Evolutionary conservation across 2,797 vertebrate genomes (phyloP).

Genomic region (Lycodopsis pacificus): DNA sequence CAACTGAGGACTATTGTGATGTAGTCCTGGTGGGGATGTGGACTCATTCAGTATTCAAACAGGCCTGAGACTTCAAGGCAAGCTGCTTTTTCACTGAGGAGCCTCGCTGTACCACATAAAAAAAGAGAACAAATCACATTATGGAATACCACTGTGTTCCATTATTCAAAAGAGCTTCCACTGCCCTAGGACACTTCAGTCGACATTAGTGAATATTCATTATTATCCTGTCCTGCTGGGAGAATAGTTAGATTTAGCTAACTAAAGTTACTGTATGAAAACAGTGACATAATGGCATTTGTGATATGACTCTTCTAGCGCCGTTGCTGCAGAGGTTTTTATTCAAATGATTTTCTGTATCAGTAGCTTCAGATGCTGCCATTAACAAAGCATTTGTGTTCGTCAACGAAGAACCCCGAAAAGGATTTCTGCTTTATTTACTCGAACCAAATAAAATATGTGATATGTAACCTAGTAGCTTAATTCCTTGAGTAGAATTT

Average conservation of each 20-base stretch:
- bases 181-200: slow-evolving; percentile 42
- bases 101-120: slow-evolving; percentile 24
- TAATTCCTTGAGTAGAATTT: background rate
- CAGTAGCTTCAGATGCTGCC: slow-evolving; percentile 1
- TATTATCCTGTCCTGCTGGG: slow-evolving; percentile 6
- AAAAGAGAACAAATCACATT: slow-evolving; percentile 52
- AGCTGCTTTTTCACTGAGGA: slow-evolving; percentile 29
- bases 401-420: background rate
- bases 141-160: slow-evolving; percentile 46
- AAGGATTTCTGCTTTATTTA: slow-evolving; percentile 22
- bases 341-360: slow-evolving; percentile 13
- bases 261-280: slow-evolving; percentile 31
- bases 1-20: slow-evolving; percentile 13
- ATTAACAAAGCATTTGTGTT: background rate
- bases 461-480: background rate
- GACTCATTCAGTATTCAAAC: slow-evolving; percentile 36
- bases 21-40: slow-evolving; percentile 3
- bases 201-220: slow-evolving; percentile 58
- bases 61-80: slow-evolving; percentile 36
- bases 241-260: slow-evolving; percentile 30
- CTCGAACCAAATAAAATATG: background rate
- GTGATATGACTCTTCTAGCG: background rate
- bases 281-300: slow-evolving; percentile 28
- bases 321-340: slow-evolving; percentile 6
- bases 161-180: slow-evolving; percentile 60